phyloP scores from a whole-genome alignment of 1,140 invertebrate species.

The Drosophila quadrilineata region DNA sequence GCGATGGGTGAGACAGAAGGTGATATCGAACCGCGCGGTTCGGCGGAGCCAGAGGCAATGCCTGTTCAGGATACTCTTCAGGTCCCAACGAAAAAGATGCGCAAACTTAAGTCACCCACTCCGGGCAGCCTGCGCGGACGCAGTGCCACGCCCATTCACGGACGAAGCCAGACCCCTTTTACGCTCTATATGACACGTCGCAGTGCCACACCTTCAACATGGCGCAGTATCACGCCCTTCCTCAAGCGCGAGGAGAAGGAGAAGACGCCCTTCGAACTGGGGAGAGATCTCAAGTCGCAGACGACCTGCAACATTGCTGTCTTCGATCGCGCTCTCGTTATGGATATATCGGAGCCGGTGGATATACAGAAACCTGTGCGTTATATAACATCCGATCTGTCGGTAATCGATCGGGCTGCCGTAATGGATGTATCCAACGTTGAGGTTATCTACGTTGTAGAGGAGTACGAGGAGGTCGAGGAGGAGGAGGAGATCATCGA shows the following conservation, averaged over 20 bases:
- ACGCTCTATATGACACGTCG: slow-evolving; percentile 71
- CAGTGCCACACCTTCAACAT: slow-evolving; percentile 78
- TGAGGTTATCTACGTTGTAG: slow-evolving; percentile 81
- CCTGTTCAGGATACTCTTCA: slow-evolving; percentile 68
- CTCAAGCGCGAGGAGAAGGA: slow-evolving; percentile 80
- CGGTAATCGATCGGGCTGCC: slow-evolving; percentile 81
- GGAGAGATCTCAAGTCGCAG: slow-evolving; percentile 69
- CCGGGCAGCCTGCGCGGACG: slow-evolving; percentile 74
- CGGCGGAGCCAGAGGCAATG: slow-evolving; percentile 66
- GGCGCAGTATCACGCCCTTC: slow-evolving; percentile 80
- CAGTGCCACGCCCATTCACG: slow-evolving; percentile 77
- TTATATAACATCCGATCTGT: slow-evolving; percentile 81
- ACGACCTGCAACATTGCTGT: slow-evolving; percentile 79
- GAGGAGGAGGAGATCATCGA: slow-evolving; percentile 67
- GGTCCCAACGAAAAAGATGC: slow-evolving; percentile 71
- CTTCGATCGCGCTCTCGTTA: slow-evolving; percentile 78
- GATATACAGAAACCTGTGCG: slow-evolving; percentile 76
- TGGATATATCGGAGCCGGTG: slow-evolving; percentile 78
- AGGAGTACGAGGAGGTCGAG: slow-evolving; percentile 78
- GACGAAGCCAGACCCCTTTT: slow-evolving; percentile 77
- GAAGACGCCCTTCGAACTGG: slow-evolving; percentile 80
- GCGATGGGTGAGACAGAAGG: slow-evolving; percentile 78
- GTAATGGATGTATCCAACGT: slow-evolving; percentile 81
- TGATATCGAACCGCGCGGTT: slow-evolving; percentile 63
- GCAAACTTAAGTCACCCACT: slow-evolving; percentile 78